Conservation (phyloP, 1,140 invertebrate genomes). For the Drosophila pallidifrons region DNA sequence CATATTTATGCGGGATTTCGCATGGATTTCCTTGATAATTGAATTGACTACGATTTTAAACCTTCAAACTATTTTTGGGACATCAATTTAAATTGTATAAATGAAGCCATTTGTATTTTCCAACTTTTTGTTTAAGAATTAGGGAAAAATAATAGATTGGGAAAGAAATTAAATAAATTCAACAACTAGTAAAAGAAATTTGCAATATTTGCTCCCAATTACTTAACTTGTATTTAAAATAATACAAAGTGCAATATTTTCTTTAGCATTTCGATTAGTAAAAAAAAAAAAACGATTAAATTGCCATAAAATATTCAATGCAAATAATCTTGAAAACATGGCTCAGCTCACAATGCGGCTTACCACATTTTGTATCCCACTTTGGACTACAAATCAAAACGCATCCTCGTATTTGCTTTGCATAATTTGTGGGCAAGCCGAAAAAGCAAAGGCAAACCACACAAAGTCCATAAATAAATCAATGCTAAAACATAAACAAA, state of each 20-base stretch:
- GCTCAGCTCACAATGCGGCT: neutral
- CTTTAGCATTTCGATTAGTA: neutral
- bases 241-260: neutral
- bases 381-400: constrained; percentile 34
- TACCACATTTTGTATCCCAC: neutral
- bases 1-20: constrained; percentile 28
- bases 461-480: constrained; percentile 56
- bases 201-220: neutral
- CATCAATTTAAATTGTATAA: neutral
- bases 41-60: constrained; percentile 3
- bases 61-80: neutral
- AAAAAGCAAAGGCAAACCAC: constrained; percentile 17
- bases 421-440: constrained; percentile 51
- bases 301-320: neutral
- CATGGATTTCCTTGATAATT: neutral
- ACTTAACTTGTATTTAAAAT: neutral
- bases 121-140: neutral
- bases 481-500: constrained; percentile 50
- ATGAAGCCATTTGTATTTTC: no score
- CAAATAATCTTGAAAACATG: neutral
- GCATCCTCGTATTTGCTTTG: constrained; percentile 51
- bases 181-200: neutral
- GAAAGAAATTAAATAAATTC: no score
- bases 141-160: no score
- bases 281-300: constrained; percentile 10